Percentiles rank a stretch among this genome's conserved stretches.
Conservation (phyloP, 2,113 vertebrate species). For the Gallinago paraguaiae region DNA sequence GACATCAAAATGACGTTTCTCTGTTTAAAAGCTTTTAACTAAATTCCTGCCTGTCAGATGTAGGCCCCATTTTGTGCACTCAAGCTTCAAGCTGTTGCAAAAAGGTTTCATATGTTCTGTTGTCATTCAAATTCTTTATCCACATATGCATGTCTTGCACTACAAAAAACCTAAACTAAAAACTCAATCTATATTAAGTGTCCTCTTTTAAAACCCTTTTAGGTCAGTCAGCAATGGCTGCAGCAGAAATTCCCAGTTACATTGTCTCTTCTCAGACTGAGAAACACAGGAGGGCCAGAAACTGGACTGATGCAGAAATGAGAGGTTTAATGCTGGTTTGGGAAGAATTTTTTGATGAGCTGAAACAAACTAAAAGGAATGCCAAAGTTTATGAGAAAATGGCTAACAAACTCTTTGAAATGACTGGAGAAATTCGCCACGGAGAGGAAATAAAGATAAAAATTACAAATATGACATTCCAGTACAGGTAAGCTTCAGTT, state of each 20-base stretch:
- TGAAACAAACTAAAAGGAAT: slow-evolving; percentile 96
- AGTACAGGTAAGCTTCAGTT: slow-evolving; percentile 90
- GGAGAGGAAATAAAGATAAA: slow-evolving; percentile 99
- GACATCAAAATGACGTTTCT: slow-evolving; percentile 98
- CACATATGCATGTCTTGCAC: slow-evolving; percentile 69
- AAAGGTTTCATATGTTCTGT: slow-evolving; percentile 84
- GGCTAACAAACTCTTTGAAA: slow-evolving; percentile 94
- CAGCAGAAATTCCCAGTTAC: slow-evolving; percentile 89
- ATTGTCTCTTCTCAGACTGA: slow-evolving; percentile 86
- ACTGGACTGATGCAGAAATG: slow-evolving; percentile 98
- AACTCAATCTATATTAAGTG: slow-evolving; percentile 69
- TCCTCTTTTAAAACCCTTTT: slow-evolving; percentile 74
- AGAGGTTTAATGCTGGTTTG: slow-evolving; percentile 94
- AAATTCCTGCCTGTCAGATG: slow-evolving; percentile 95
- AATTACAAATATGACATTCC: slow-evolving; percentile 99
- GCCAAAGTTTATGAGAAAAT: slow-evolving; percentile 99
- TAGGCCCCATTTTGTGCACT: slow-evolving; percentile 98
- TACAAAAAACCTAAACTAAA: slow-evolving; percentile 67
- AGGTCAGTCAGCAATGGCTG: slow-evolving; percentile 85
- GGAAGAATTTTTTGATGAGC: slow-evolving; percentile 95
- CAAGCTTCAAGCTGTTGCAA: slow-evolving; percentile 88
- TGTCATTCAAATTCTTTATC: slow-evolving; percentile 77
- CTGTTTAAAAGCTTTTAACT: slow-evolving; percentile 99
- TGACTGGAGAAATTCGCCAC: slow-evolving; percentile 94
- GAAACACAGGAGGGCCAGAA: slow-evolving; percentile 95